Percentiles rank a stretch among this genome's conserved stretches.
Evolutionary conservation across 2,888 invertebrate species (phyloP).

Genomic region (Dicranocentrus wangi): DNA sequence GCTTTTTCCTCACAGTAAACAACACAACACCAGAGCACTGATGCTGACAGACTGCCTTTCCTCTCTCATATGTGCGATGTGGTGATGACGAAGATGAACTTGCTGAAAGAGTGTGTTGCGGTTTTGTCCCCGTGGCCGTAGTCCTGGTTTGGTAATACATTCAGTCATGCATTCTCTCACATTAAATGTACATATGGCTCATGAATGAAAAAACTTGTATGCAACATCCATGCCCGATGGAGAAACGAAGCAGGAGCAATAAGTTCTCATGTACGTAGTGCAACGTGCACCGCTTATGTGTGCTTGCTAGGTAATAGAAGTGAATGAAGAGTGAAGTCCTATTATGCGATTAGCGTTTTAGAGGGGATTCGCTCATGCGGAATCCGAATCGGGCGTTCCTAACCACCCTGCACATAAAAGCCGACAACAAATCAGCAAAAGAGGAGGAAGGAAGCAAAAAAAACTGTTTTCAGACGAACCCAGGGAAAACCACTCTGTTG

Average conservation of each 20-base stretch:
- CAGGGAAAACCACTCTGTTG: constrained; percentile 42
- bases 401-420: constrained; percentile 69
- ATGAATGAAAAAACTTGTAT: constrained; percentile 15
- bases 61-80: constrained; percentile 12
- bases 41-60: constrained; percentile 39
- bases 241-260: constrained; percentile 6
- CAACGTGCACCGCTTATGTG: constrained; percentile 38
- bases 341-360: constrained; percentile 72
- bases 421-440: constrained; percentile 73
- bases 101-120: constrained; percentile 12
- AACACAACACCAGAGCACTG: constrained; percentile 29
- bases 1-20: constrained; percentile 24
- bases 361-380: constrained; percentile 73
- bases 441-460: constrained; percentile 61
- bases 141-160: background rate
- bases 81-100: constrained; percentile 15
- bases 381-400: constrained; percentile 72
- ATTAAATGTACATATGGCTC: background rate
- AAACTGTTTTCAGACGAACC: background rate
- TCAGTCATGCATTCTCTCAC: constrained; percentile 14
- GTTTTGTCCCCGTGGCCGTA: constrained; percentile 24
- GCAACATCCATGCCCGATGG: background rate
- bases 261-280: constrained; percentile 24
- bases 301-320: constrained; percentile 21
- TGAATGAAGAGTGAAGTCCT: constrained; percentile 61